Evolutionary conservation across 2,113 vertebrate species (phyloP).

Genomic region (Perca flavescens): DNA sequence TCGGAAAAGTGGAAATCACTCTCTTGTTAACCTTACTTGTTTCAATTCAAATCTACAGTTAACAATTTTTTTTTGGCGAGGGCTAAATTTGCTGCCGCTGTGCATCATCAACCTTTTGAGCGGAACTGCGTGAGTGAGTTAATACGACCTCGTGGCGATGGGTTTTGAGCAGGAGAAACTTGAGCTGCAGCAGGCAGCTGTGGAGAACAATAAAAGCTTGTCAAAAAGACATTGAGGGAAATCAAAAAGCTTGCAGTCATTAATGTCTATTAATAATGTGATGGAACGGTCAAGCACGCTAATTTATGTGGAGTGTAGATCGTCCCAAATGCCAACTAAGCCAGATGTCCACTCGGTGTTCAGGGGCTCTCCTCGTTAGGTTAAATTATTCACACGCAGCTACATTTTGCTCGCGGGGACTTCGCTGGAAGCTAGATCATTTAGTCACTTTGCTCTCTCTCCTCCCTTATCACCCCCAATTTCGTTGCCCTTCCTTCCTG

Average conservation of each 20-base stretch:
- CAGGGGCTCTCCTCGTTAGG: slow-evolving; percentile 32
- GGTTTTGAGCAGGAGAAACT: slow-evolving; percentile 10
- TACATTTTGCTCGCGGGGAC: slow-evolving; percentile 49
- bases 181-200: neutral
- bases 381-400: slow-evolving; percentile 66
- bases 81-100: slow-evolving; percentile 30
- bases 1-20: slow-evolving; percentile 48
- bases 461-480: slow-evolving; percentile 10
- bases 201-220: slow-evolving; percentile 23
- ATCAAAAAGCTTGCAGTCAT: slow-evolving; percentile 46
- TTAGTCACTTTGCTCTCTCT: slow-evolving; percentile 3
- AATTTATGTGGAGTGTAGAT: slow-evolving; percentile 50
- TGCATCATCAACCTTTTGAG: slow-evolving; percentile 20
- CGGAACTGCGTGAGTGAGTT: slow-evolving; percentile 9
- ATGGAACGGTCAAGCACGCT: slow-evolving; percentile 32
- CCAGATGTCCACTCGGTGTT: slow-evolving; percentile 54
- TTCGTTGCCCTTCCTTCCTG: slow-evolving; percentile 13
- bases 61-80: neutral
- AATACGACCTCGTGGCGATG: slow-evolving; percentile 5
- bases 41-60: slow-evolving; percentile 13
- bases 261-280: slow-evolving; percentile 47
- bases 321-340: slow-evolving; percentile 39
- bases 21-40: slow-evolving; percentile 21
- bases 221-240: slow-evolving; percentile 35
- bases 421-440: slow-evolving; percentile 28